phyloP scores from a whole-genome alignment of 2,113 vertebrate genomes.

The Cinclus mexicanus region DNA sequence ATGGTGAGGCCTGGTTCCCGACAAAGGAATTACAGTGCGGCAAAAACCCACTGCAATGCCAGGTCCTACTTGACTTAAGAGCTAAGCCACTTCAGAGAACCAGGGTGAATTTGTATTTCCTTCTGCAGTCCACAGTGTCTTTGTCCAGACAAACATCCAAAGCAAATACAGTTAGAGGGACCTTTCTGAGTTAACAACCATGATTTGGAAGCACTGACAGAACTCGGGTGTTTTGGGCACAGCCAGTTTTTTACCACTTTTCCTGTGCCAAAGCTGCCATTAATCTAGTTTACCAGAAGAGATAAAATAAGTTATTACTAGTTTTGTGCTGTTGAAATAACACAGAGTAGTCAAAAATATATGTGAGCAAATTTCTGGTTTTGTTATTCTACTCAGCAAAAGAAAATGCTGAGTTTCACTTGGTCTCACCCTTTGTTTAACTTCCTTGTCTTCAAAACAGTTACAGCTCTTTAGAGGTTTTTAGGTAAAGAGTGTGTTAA shows the following conservation, averaged over 20 bases:
- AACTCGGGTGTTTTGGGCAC: neutral
- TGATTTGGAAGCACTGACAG: neutral
- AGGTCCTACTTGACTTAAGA: neutral
- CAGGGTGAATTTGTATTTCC: neutral
- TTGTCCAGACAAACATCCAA: neutral
- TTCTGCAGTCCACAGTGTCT: neutral
- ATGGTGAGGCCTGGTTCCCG: neutral
- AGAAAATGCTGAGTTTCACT: neutral
- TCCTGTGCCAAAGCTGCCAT: neutral
- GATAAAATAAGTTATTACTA: neutral
- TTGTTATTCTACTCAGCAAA: neutral
- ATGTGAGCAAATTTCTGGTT: neutral
- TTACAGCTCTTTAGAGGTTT: neutral
- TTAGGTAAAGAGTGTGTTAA: neutral
- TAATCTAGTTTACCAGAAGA: neutral
- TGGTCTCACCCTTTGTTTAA: neutral
- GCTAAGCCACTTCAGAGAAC: neutral
- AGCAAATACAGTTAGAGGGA: neutral
- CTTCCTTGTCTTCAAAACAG: neutral
- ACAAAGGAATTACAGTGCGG: neutral
- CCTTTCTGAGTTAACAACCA: neutral
- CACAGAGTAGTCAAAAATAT: neutral
- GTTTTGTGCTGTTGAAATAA: neutral
- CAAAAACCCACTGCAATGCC: neutral
- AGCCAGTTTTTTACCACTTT: neutral